These are phyloP conservation scores for Aegithalos caudatus DNA, from an alignment of 2,113 vertebrate species.

Conservation along the genomic window DNA sequence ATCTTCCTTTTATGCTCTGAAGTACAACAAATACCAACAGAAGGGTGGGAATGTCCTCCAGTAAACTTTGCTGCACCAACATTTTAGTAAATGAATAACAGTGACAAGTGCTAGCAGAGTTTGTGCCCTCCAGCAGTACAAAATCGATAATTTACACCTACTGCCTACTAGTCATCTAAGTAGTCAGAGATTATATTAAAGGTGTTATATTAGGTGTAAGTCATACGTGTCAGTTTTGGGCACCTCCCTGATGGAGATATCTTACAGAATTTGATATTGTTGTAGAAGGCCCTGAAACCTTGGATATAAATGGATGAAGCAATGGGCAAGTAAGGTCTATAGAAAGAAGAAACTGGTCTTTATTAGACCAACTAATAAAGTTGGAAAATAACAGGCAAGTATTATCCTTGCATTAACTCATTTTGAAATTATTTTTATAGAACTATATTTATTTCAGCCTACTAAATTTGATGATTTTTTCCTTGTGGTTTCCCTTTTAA, in stretches of 20 bases:
- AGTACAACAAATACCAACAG: not conserved
- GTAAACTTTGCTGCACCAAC: not conserved
- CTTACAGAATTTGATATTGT: not conserved
- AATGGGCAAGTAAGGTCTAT: not conserved
- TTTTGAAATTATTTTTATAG: not conserved
- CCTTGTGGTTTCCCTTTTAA: not conserved
- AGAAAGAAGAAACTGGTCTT: not conserved
- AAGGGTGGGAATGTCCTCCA: not conserved
- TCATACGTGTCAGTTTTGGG: fast-evolving
- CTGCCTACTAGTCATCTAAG: not conserved
- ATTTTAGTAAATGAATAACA: not conserved
- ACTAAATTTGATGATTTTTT: not conserved
- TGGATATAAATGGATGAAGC: not conserved
- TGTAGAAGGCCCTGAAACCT: not conserved
- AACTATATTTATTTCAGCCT: not conserved
- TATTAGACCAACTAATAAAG: not conserved
- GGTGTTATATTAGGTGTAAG: not conserved
- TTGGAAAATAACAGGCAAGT: not conserved
- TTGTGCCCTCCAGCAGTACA: not conserved
- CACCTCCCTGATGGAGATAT: not conserved
- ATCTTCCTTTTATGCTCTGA: not conserved
- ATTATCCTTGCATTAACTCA: not conserved
- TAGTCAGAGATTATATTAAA: not conserved
- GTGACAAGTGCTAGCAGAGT: not conserved
- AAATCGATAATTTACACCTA: not conserved